Evolutionary conservation across 1,140 invertebrate genomes (phyloP), one percentile per base, ranked within the genome.

Genomic region (Drosophila subobscura): DNA sequence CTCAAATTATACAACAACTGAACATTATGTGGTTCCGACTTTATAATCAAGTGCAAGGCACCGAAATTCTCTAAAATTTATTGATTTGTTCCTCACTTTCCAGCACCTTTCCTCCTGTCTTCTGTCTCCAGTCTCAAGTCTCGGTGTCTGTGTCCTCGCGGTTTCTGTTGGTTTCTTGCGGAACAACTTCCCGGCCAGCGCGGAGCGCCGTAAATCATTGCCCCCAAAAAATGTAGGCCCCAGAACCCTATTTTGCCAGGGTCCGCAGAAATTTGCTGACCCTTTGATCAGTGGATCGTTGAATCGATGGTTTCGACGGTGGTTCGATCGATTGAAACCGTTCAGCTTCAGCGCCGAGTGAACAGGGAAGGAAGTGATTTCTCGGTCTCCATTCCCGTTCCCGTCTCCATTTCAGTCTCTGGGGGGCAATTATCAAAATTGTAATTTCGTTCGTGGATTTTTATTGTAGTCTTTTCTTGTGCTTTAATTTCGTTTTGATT

Each of bases 351-450:
- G 41, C 44, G 44, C 23, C 68, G 45, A 61, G 29, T 40, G 6
- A 41, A 41, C 33, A 56, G 71, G 71, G 41, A 25, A 66, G 61
- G 49, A 74, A 67, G 66, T 68, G 54, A 54, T 37, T 57, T 41
- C 29, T 33, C 4, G 33, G 33, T 37, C 33, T 37, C 33, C 33
- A 37, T 37, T 10, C 33, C 33, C 29, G 5, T 10, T 45, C 6
- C 44, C 44, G 20, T 7, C 37, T 14, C 7, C 16, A 27, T 10
- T 29, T n/a, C 16, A 64, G 59, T 54, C 50, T 51, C 66, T 45
- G 53, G 53, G 70, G 44, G 77, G 72, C 83, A 86, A 86, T 86
- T 88, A 86, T 86, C 64, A 74, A 81, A 88, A 86, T 86, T 86
- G 81, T 86, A 86, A 86, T 88, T 81, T 78, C 63, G 73, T 74